Conservation (phyloP, 2,797 vertebrate genomes). For the Sus cebifrons region DNA sequence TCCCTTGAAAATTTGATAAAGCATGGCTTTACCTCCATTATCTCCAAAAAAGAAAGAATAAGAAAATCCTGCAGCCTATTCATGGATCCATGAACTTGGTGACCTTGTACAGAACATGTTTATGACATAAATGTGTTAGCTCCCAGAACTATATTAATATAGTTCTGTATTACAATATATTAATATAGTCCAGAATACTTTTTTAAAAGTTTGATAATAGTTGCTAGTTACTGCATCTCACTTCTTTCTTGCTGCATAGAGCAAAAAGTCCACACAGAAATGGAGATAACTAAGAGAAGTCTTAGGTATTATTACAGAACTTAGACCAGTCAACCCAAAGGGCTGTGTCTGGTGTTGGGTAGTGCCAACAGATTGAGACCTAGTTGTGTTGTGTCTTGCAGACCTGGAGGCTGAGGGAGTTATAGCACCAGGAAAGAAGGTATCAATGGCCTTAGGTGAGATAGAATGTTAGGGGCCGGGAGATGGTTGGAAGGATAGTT, state of each 20-base stretch:
- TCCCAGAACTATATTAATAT: neutral
- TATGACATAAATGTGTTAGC: neutral
- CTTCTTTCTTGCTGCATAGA: neutral
- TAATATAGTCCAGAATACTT: neutral
- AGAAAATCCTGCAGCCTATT: neutral
- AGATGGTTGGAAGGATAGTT: neutral
- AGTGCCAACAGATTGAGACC: neutral
- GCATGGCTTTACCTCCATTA: neutral
- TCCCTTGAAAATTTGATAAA: constrained; percentile 39
- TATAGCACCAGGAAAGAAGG: neutral
- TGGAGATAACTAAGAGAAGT: neutral
- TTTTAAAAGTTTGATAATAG: neutral
- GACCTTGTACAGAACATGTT: neutral
- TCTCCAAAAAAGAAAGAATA: neutral
- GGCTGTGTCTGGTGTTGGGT: neutral
- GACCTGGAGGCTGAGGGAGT: neutral
- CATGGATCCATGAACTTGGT: neutral
- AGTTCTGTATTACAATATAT: neutral
- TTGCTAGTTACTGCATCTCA: neutral
- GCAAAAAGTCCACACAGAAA: neutral
- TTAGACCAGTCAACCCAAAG: neutral
- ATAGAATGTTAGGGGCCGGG: neutral
- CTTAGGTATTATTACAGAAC: neutral
- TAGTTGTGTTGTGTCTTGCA: neutral
- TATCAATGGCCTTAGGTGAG: neutral